phyloP scores from a whole-genome alignment of 2,797 vertebrate species.

The Antennarius maculatus region DNA sequence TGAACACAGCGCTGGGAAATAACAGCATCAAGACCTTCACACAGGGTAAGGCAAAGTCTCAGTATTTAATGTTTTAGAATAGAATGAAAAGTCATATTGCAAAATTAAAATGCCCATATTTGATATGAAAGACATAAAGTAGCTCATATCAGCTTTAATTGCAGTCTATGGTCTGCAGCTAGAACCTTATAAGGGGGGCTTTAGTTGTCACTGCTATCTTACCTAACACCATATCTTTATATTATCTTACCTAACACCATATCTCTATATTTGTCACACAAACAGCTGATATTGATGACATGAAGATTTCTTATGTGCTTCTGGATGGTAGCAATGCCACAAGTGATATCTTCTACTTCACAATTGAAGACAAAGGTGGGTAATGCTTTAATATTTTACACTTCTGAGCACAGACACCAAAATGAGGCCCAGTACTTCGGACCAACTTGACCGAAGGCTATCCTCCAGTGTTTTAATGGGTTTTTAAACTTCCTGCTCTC shows the following conservation, averaged over 20 bases:
- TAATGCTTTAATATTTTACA: conserved; percentile 29
- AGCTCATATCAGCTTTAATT: conserved; percentile 13
- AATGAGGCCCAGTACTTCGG: background rate
- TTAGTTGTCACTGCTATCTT: conserved; percentile 20
- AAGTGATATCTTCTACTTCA: conserved; percentile 89
- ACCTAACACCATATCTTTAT: conserved; percentile 29
- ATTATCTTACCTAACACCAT: conserved; percentile 29
- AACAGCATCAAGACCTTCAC: conserved; percentile 84
- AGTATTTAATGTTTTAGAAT: conserved; percentile 4
- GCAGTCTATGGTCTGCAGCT: conserved; percentile 30
- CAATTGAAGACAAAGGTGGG: conserved; percentile 88
- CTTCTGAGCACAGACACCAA: conserved; percentile 25
- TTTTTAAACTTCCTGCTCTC: conserved; percentile 53
- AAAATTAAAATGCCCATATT: background rate
- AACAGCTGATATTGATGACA: conserved; percentile 88
- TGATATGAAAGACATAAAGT: background rate
- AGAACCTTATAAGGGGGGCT: conserved; percentile 41
- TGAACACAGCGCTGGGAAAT: conserved; percentile 83
- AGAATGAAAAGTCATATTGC: background rate
- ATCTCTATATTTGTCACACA: conserved; percentile 39
- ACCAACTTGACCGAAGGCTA: conserved; percentile 21
- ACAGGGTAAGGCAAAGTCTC: conserved; percentile 81
- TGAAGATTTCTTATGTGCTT: conserved; percentile 88
- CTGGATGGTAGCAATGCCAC: conserved; percentile 84
- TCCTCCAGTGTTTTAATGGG: conserved; percentile 49